These are phyloP conservation scores for Oceanites oceanicus DNA, from an alignment of 2,113 vertebrate genomes.

Conservation along the genomic window DNA sequence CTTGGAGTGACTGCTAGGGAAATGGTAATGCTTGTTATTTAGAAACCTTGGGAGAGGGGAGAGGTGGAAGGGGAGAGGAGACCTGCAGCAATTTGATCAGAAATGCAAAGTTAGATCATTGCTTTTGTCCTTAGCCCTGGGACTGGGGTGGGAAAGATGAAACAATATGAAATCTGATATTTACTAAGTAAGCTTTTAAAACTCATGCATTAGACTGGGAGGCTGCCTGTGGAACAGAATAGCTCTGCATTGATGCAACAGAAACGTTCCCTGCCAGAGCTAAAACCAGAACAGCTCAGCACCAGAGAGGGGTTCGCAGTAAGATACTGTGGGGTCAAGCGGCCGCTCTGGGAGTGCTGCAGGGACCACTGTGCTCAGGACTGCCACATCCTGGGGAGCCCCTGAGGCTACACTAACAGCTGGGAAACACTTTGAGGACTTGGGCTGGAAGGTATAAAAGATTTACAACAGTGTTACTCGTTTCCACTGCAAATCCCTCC, in stretches of 20 bases:
- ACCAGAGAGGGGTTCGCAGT: fast-evolving
- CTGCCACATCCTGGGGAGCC: fast-evolving
- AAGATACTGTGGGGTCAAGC: neutral
- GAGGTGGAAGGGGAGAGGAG: neutral
- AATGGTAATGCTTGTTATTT: neutral
- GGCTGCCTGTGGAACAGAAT: neutral
- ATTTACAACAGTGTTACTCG: fast-evolving
- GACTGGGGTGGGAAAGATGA: neutral
- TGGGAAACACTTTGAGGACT: neutral
- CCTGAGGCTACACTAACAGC: neutral
- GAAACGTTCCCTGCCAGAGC: neutral
- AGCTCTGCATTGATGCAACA: neutral
- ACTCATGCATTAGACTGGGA: neutral
- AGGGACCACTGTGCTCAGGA: fast-evolving
- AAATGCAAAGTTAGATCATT: neutral
- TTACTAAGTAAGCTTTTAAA: neutral
- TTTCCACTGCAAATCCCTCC: neutral
- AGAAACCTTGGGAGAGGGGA: neutral
- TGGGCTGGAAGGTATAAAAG: neutral
- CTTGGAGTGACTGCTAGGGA: neutral
- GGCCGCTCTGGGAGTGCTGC: fast-evolving
- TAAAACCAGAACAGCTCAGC: fast-evolving
- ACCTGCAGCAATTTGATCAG: neutral
- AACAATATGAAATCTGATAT: neutral
- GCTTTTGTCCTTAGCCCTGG: neutral